These are phyloP conservation scores for Agrotis segetum DNA, from an alignment of 2,888 invertebrate species.

Conservation along the genomic window DNA sequence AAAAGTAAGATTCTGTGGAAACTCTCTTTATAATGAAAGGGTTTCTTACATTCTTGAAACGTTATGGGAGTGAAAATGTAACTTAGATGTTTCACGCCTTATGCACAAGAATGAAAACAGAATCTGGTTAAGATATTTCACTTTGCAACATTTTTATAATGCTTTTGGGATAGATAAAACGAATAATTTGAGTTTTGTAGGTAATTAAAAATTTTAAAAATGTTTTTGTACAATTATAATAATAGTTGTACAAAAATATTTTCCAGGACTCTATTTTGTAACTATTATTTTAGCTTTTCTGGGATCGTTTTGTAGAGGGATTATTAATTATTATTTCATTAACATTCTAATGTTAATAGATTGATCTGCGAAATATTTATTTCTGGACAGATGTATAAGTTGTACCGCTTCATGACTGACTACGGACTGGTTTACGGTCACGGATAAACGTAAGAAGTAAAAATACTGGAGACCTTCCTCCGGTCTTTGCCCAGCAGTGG, in stretches of 20 bases:
- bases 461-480: too few species aligned
- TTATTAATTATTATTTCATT: too few species aligned
- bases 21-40: neutral
- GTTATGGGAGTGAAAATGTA: slow-evolving; percentile 15
- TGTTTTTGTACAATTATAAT: too few species aligned
- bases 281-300: neutral
- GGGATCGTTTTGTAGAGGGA: rapidly evolving
- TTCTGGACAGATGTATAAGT: too few species aligned
- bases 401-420: too few species aligned
- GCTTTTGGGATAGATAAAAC: neutral
- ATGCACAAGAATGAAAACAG: neutral
- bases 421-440: too few species aligned
- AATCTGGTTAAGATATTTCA: neutral
- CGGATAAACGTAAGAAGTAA: too few species aligned
- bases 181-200: neutral
- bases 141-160: neutral
- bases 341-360: too few species aligned
- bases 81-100: neutral
- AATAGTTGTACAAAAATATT: too few species aligned
- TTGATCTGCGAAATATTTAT: too few species aligned
- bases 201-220: too few species aligned
- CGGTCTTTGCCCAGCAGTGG: too few species aligned
- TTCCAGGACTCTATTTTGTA: neutral
- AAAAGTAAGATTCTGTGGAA: neutral
- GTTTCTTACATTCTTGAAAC: neutral